Evolutionary conservation across 1,140 invertebrate genomes (phyloP).

Genomic region (Bactericera cockerelli): DNA sequence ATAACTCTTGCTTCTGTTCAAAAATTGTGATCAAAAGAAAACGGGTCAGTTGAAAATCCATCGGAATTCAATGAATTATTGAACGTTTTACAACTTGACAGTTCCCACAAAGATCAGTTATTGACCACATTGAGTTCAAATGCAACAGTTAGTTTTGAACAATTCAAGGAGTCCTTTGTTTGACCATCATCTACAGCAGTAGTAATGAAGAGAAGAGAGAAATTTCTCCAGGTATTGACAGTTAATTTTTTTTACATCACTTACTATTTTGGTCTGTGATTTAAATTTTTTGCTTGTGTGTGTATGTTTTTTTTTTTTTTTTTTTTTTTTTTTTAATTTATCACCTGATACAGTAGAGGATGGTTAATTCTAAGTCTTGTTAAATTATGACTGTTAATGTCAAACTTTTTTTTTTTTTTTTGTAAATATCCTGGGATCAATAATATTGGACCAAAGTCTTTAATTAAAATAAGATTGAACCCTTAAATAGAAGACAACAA

Average conservation of each 20-base stretch:
- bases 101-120: conserved; percentile 35
- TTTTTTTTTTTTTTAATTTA: too few relatives aligned
- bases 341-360: not conserved
- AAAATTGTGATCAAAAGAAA: conserved; percentile 55
- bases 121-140: conserved; percentile 34
- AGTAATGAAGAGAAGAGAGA: conserved; percentile 17
- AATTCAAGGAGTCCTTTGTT: conserved; percentile 45
- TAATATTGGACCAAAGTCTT: too few relatives aligned
- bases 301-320: not conserved
- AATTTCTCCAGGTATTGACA: conserved; percentile 21
- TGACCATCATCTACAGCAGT: conserved; percentile 22
- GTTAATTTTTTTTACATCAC: not conserved
- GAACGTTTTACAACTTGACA: conserved; percentile 58
- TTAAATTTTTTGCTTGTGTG: not conserved
- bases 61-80: conserved; percentile 51
- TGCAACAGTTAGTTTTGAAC: conserved; percentile 35
- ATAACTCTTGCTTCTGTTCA: conserved; percentile 63
- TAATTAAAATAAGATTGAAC: too few relatives aligned
- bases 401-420: too few relatives aligned
- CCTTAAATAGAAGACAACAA: too few relatives aligned
- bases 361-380: too few relatives aligned
- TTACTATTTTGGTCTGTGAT: not conserved
- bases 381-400: too few relatives aligned
- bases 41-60: conserved; percentile 46
- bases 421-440: too few relatives aligned